These are phyloP conservation scores for Ploceus nigricollis DNA, from an alignment of 2,113 vertebrate genomes.

Conservation along the genomic window DNA sequence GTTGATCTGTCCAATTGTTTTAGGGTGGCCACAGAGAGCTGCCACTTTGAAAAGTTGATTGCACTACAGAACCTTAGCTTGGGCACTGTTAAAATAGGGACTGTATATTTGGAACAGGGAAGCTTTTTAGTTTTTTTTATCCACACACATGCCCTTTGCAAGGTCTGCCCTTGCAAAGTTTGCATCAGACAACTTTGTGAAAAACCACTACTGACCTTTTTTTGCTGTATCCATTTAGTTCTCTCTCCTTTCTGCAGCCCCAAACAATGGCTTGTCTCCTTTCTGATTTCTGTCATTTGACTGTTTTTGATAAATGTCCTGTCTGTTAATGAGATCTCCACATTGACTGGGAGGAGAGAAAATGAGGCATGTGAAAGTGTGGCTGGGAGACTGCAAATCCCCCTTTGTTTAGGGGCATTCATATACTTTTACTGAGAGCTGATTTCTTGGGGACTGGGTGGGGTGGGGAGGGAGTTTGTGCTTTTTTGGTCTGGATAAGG, in stretches of 20 bases:
- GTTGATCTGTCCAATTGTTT: constrained; percentile 14
- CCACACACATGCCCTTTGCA: constrained; percentile 26
- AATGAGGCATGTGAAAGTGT: constrained; percentile 29
- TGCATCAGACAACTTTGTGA: constrained; percentile 40
- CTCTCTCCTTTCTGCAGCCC: constrained; percentile 41
- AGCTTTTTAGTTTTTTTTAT: constrained; percentile 36
- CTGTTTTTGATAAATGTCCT: neutral
- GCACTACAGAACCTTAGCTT: constrained; percentile 68
- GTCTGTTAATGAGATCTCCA: constrained; percentile 28
- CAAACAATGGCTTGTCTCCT: constrained; percentile 12
- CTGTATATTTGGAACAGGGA: constrained; percentile 59
- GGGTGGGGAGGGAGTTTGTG: constrained; percentile 47
- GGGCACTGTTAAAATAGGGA: constrained; percentile 66
- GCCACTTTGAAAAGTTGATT: constrained; percentile 55
- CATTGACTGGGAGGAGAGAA: constrained; percentile 39
- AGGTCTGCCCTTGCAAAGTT: constrained; percentile 11
- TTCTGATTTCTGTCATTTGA: constrained; percentile 35
- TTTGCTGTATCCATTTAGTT: constrained; percentile 56
- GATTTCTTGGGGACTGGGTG: constrained; percentile 39
- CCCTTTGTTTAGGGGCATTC: constrained; percentile 42
- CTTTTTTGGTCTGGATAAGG: constrained; percentile 70
- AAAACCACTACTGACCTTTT: constrained; percentile 77
- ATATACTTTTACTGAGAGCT: constrained; percentile 58
- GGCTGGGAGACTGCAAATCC: constrained; percentile 61
- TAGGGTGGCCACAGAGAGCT: constrained; percentile 33